Conservation (phyloP, 1,140 invertebrate species). For the Ectropis grisescens region DNA sequence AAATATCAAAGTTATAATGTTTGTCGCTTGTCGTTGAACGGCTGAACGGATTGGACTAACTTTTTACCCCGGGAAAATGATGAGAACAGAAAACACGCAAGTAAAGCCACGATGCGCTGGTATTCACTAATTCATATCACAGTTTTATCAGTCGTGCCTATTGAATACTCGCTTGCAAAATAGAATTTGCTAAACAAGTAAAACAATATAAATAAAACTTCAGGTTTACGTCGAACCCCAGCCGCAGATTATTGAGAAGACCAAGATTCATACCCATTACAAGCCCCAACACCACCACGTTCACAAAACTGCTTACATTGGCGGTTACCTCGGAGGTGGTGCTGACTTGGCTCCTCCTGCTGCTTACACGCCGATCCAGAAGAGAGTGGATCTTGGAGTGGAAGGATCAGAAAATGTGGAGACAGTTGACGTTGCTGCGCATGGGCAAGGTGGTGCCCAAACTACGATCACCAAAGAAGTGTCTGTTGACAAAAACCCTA, state of each 20-base stretch:
- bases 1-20: too few relatives aligned
- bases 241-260: constrained; percentile 31
- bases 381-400: constrained; percentile 37
- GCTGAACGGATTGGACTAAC: too few relatives aligned
- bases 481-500: constrained; percentile 32
- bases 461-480: constrained; percentile 35
- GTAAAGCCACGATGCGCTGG: too few relatives aligned
- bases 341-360: constrained; percentile 14
- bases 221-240: constrained; percentile 33
- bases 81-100: too few relatives aligned
- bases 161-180: too few relatives aligned
- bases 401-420: constrained; percentile 12
- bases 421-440: constrained; percentile 6
- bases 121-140: too few relatives aligned
- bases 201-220: too few relatives aligned
- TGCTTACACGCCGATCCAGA: constrained; percentile 28
- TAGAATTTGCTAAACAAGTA: too few relatives aligned
- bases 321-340: constrained; percentile 32
- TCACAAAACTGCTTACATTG: constrained; percentile 35
- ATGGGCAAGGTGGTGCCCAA: constrained; percentile 16
- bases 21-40: too few relatives aligned
- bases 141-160: too few relatives aligned
- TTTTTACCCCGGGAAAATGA: too few relatives aligned
- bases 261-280: constrained; percentile 28
- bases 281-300: constrained; percentile 37